Conservation (phyloP, 2,113 vertebrate species). For the Oreotrochilus melanogaster region DNA sequence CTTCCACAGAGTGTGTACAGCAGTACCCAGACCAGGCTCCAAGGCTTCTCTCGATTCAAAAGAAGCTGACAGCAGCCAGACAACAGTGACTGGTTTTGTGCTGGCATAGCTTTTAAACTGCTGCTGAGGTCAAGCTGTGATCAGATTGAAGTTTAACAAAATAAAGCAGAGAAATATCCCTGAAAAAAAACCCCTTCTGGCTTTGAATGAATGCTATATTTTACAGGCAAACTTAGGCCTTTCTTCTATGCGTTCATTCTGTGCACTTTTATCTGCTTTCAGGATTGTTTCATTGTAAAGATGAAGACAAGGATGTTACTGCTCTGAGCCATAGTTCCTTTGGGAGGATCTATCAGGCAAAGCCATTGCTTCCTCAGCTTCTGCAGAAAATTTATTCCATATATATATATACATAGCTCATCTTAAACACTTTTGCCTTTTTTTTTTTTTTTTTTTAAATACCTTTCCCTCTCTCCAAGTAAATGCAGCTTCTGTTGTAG, state of each 20-base stretch:
- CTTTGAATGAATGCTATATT: not conserved
- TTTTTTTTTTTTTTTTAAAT: not conserved
- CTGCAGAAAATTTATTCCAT: not conserved
- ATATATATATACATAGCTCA: not conserved
- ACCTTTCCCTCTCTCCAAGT: not conserved
- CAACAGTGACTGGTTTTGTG: not conserved
- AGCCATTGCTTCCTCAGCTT: slow-evolving; percentile 12
- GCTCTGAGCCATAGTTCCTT: not conserved
- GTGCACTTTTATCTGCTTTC: slow-evolving; percentile 11
- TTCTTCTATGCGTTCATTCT: not conserved
- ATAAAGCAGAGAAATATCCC: not conserved
- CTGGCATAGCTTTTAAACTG: not conserved
- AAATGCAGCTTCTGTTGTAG: not conserved
- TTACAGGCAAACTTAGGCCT: not conserved
- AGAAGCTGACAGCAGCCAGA: slow-evolving; percentile 33
- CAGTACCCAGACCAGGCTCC: not conserved
- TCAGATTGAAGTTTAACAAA: slow-evolving; percentile 14
- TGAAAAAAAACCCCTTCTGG: not conserved
- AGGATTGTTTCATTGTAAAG: not conserved
- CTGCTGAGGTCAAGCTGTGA: not conserved
- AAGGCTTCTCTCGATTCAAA: not conserved
- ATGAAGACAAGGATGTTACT: not conserved
- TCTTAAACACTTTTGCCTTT: not conserved
- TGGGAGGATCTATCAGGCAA: slow-evolving; percentile 26
- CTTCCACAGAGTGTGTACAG: not conserved